phyloP scores from a whole-genome alignment of 1,140 invertebrate genomes.

The Scaptomyza pallida region DNA sequence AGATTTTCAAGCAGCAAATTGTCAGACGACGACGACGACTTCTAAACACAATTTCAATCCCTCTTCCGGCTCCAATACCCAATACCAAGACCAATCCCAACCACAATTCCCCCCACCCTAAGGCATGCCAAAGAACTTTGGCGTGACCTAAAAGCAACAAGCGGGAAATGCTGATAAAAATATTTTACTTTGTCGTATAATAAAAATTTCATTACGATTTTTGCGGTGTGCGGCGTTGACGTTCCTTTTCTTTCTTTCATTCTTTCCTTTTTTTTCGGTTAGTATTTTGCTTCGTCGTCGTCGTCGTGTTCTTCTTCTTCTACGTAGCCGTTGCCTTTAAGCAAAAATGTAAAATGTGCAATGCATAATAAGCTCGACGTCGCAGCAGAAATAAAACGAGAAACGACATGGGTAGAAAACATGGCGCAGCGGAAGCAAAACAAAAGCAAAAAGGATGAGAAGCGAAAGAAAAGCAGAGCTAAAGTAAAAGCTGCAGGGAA shows the following conservation, averaged over 20 bases:
- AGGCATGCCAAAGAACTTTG: slow-evolving; percentile 52
- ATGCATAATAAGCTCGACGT: slow-evolving; percentile 74
- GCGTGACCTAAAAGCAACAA: slow-evolving; percentile 68
- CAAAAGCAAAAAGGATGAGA: slow-evolving; percentile 66
- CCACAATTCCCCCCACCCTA: slow-evolving; percentile 34
- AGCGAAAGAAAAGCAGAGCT: slow-evolving; percentile 44
- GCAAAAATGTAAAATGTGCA: slow-evolving; percentile 80
- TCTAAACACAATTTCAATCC: neutral
- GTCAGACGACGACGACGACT: neutral
- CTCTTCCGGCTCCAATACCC: neutral
- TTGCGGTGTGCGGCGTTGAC: slow-evolving; percentile 64
- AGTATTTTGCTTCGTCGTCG: neutral
- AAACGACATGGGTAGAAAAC: slow-evolving; percentile 60
- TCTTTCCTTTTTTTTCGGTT: slow-evolving; percentile 13
- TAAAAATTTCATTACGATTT: slow-evolving; percentile 83
- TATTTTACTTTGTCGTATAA: slow-evolving; percentile 82
- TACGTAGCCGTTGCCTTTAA: slow-evolving; percentile 29
- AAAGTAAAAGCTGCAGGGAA: slow-evolving; percentile 76
- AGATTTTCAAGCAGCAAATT: slow-evolving; percentile 13
- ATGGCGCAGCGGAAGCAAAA: slow-evolving; percentile 76
- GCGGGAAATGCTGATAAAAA: slow-evolving; percentile 81
- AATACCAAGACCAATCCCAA: neutral
- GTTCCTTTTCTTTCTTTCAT: slow-evolving; percentile 6
- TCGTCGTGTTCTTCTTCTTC: neutral
- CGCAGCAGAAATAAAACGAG: slow-evolving; percentile 32